Evolutionary conservation across 2,113 vertebrate genomes (phyloP).

Genomic region (Siniperca knerii): DNA sequence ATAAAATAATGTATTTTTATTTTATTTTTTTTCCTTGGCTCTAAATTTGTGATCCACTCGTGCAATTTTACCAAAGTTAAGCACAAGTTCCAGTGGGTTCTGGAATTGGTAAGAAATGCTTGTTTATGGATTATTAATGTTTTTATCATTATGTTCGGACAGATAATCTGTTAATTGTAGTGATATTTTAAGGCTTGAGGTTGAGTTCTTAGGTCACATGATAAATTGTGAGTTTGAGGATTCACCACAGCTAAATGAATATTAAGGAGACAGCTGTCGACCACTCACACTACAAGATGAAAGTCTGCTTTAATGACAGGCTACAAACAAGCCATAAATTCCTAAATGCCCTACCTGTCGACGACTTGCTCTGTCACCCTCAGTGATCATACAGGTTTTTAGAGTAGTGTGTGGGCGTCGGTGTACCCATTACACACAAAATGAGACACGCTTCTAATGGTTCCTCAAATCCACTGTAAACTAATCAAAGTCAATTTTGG

Average conservation of each 20-base stretch:
- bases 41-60: background rate
- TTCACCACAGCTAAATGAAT: background rate
- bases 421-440: background rate
- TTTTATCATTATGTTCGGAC: background rate
- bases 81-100: background rate
- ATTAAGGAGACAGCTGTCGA: background rate
- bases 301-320: constrained; percentile 31
- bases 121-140: background rate
- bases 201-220: background rate
- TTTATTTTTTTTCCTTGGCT: background rate
- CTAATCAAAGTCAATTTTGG: constrained; percentile 3
- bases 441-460: background rate
- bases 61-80: too few relatives aligned
- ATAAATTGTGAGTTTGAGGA: background rate
- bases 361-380: too few relatives aligned
- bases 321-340: background rate
- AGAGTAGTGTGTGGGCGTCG: background rate
- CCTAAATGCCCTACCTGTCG: background rate
- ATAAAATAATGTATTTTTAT: too few relatives aligned
- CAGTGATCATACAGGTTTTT: constrained; percentile 10
- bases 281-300: background rate
- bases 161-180: background rate
- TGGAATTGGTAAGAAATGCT: background rate
- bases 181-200: background rate
- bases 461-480: constrained; percentile 3